Base-by-base conservation (phyloP, 2,888 invertebrate species). In the Schizotus pectinicornis region DNA sequence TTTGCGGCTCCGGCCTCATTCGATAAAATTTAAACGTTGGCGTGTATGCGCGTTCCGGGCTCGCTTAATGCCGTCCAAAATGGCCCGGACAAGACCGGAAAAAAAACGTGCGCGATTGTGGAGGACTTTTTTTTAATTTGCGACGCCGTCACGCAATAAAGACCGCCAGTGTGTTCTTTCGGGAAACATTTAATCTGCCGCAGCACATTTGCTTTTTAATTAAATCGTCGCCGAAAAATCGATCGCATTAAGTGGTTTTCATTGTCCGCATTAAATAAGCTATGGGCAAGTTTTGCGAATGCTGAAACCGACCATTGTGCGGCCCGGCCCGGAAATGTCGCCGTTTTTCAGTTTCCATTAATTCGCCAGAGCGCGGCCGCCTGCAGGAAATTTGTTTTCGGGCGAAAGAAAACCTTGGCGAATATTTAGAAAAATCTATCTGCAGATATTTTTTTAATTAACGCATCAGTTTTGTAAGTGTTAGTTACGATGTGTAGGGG, bases 161-260 rank as follows among this genome's bases (percentile, higher is more conserved):
- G 46, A 31, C 56, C 45, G 35, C 46, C n/a, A 14, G 38, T 56
- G 49, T 38, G 43, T 55, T 59, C 54, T 59, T 43, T 52, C 38
- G 52, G 34, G 50, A 48, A 60, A 56, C n/a, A 60, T 60, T 60
- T 60, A 60, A 60, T 60, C 49, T 60, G 9, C 48, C 53, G 30
- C 46, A 49, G 45, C 49, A 59, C 51, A 56, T 60, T 59, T 59
- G 46, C 48, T 46, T 56, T 60, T 60, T 60, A 60, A 60, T 60
- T 60, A 60, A 60, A 56, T 54, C 45, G 51, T 49, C 33, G 56
- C 59, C 43, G 39, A 36, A 42, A 31, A 56, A 56, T 60, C 56
- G 59, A 56, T 60, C 42, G 41, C 47, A 60, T 60, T 56, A 60
- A 60, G 56, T 60, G 59, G 59, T 51, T 60, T 55, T 47, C 56